Evolutionary conservation across 2,113 vertebrate species (phyloP).

Genomic region (Lepus timidus): DNA sequence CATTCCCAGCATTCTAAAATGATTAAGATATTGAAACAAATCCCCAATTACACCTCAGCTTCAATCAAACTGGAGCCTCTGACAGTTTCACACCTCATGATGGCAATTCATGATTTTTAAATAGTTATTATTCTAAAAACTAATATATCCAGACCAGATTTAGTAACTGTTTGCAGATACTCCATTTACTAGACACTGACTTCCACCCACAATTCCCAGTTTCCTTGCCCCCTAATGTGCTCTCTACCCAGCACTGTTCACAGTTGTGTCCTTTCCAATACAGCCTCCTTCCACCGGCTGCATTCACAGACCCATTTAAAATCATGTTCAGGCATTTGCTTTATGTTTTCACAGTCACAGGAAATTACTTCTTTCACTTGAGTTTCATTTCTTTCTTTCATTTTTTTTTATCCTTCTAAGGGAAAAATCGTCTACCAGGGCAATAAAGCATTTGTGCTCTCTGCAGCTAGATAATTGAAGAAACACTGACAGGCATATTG

Average conservation of each 20-base stretch:
- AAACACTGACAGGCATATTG: conserved; percentile 64
- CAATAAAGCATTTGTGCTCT: conserved; percentile 74
- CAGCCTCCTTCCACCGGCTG: conserved; percentile 37
- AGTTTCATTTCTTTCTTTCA: conserved; percentile 83
- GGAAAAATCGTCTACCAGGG: conserved; percentile 78
- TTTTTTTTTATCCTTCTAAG: conserved; percentile 59
- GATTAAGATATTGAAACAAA: conserved; percentile 85
- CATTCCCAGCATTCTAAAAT: conserved; percentile 71
- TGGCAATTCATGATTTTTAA: conserved; percentile 81
- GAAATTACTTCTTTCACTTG: conserved; percentile 85
- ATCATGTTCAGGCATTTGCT: conserved; percentile 79
- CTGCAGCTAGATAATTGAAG: conserved; percentile 70
- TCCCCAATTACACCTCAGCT: conserved; percentile 77
- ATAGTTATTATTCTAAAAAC: conserved; percentile 84
- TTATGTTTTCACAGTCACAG: conserved; percentile 80
- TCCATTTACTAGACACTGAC: conserved; percentile 85
- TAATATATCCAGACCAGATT: conserved; percentile 84
- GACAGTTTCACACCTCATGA: conserved; percentile 85
- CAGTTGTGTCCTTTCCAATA: conserved; percentile 53
- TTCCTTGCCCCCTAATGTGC: conserved; percentile 67
- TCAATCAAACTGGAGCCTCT: conserved; percentile 82
- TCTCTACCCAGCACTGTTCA: conserved; percentile 72
- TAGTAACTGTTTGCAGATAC: conserved; percentile 77
- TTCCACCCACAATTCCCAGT: conserved; percentile 73
- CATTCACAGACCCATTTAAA: conserved; percentile 80